These are phyloP conservation scores for Festucalex cinctus DNA, from an alignment of 2,113 vertebrate species.

Conservation along the genomic window DNA sequence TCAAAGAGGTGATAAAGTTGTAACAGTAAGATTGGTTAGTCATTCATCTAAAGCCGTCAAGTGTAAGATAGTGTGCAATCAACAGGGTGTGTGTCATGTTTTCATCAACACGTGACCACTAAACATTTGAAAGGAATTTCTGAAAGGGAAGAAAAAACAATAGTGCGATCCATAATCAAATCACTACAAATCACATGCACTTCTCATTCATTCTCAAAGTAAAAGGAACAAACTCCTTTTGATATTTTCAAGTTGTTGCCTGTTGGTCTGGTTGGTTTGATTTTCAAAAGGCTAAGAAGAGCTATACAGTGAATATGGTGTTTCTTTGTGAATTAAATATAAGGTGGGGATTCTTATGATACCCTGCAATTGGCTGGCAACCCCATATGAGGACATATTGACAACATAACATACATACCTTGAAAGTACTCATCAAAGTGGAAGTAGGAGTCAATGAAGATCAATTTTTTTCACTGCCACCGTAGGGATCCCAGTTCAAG, in stretches of 20 bases:
- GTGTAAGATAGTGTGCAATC: not conserved
- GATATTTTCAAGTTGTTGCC: no score
- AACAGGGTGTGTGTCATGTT: not conserved
- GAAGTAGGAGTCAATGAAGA: no score
- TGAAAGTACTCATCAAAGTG: no score
- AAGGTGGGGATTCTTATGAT: not conserved
- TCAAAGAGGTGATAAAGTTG: slow-evolving; percentile 16
- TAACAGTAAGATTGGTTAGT: not conserved
- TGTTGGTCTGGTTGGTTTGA: not conserved
- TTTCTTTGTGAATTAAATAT: not conserved
- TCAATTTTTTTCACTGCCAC: no score
- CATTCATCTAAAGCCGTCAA: not conserved
- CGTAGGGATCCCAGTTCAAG: no score
- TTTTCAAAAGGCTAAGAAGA: not conserved
- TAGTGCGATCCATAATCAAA: not conserved
- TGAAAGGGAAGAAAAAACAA: not conserved
- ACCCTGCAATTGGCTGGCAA: not conserved
- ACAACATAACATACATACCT: not conserved
- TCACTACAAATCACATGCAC: no score
- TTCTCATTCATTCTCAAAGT: no score
- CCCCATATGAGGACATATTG: not conserved
- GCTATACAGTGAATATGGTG: not conserved
- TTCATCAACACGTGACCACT: slow-evolving; percentile 1
- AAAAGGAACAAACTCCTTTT: not conserved
- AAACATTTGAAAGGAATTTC: not conserved